Conservation (phyloP, 2,113 vertebrate genomes). For the Rhinoptilus africanus region DNA sequence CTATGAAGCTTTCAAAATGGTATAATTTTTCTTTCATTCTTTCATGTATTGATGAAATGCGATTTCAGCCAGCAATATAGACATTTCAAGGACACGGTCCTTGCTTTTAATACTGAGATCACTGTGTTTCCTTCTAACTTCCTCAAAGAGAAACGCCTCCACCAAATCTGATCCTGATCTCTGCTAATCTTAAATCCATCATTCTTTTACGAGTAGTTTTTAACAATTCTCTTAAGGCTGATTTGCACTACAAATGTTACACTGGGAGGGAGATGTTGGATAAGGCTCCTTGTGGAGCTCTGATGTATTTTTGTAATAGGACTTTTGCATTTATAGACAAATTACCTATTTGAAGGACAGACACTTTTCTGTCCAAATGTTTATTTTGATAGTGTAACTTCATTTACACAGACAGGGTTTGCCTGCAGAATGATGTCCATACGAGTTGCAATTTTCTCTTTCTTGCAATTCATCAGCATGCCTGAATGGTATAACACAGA, state of each 20-base stretch:
- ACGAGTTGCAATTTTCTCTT: not conserved
- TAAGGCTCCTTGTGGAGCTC: not conserved
- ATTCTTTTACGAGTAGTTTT: not conserved
- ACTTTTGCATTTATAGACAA: not conserved
- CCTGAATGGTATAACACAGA: not conserved
- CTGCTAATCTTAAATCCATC: not conserved
- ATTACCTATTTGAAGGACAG: not conserved
- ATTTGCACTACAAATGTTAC: not conserved
- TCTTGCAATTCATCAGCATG: not conserved
- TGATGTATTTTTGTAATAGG: not conserved
- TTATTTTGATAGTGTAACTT: not conserved
- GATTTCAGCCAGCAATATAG: not conserved
- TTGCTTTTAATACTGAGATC: not conserved
- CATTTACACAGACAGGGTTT: not conserved
- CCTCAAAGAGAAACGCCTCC: not conserved
- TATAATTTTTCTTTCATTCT: not conserved
- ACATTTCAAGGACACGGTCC: not conserved
- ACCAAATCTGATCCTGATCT: not conserved
- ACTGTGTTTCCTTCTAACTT: not conserved
- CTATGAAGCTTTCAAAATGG: not conserved
- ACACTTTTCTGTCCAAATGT: not conserved
- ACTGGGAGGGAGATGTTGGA: not conserved
- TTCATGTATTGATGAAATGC: not conserved
- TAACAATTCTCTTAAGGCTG: not conserved
- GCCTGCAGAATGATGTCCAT: not conserved